Evolutionary conservation across 2,888 invertebrate genomes (phyloP).

Genomic region (Campopleginae sp.): DNA sequence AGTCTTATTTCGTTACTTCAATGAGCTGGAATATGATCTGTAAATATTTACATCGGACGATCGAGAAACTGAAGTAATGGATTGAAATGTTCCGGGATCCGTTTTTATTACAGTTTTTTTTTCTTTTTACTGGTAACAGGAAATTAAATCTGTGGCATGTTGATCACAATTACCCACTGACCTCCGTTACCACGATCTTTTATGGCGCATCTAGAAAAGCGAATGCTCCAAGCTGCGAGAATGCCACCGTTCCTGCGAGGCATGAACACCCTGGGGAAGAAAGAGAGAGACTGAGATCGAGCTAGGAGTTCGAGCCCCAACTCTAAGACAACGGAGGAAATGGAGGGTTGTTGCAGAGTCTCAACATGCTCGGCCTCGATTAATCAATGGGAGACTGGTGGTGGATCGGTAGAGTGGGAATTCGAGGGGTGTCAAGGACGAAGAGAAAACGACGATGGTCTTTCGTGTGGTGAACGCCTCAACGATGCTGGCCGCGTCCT

Average conservation of each 20-base stretch:
- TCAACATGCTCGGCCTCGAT: slow-evolving; percentile 81
- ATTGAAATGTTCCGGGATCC: neutral
- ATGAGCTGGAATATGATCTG: neutral
- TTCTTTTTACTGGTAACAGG: neutral
- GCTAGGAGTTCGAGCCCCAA: slow-evolving; percentile 24
- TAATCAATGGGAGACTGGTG: slow-evolving; percentile 79
- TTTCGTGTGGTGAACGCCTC: slow-evolving; percentile 49
- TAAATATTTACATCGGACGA: neutral
- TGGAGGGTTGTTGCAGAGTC: slow-evolving; percentile 81
- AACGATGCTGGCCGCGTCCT: slow-evolving; percentile 51
- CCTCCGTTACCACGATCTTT: slow-evolving; percentile 20
- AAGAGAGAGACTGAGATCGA: slow-evolving; percentile 36
- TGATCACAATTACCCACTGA: neutral
- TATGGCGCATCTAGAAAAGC: neutral
- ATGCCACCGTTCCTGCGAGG: slow-evolving; percentile 40
- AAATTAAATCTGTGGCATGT: neutral
- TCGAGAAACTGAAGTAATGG: neutral
- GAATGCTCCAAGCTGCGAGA: slow-evolving; percentile 46
- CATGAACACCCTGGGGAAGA: slow-evolving; percentile 9
- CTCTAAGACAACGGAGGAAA: slow-evolving; percentile 76
- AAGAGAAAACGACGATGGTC: slow-evolving; percentile 54
- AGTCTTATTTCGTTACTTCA: neutral
- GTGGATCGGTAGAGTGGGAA: slow-evolving; percentile 73
- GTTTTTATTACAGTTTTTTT: neutral
- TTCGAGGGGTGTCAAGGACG: slow-evolving; percentile 70